Evolutionary conservation across 2,888 invertebrate genomes (phyloP).

Genomic region (Hydropsyche betteni): DNA sequence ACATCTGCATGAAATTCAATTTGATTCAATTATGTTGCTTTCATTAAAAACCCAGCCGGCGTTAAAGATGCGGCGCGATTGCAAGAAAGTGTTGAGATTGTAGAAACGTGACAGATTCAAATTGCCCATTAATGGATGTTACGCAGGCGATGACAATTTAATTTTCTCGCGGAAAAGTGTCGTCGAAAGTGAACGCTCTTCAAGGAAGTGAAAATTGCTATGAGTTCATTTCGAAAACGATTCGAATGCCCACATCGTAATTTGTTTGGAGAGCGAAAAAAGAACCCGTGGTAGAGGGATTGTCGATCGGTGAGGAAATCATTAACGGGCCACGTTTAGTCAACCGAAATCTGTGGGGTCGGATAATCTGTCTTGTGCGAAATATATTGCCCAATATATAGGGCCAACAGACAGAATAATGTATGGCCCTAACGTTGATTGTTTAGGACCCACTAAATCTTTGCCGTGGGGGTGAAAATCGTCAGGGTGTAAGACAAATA

Average conservation of each 20-base stretch:
- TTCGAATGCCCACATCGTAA: neutral
- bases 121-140: slow-evolving; percentile 26
- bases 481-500: no score
- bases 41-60: no score
- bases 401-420: slow-evolving; percentile 45
- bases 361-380: slow-evolving; percentile 47
- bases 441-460: slow-evolving; percentile 35
- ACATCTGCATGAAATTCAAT: no score
- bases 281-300: slow-evolving; percentile 19
- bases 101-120: slow-evolving; percentile 29
- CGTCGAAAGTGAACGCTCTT: slow-evolving; percentile 9
- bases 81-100: slow-evolving; percentile 16
- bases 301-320: slow-evolving; percentile 38
- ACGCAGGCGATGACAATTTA: slow-evolving; percentile 25
- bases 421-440: slow-evolving; percentile 43
- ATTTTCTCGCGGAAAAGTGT: slow-evolving; percentile 23
- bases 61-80: neutral
- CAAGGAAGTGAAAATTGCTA: slow-evolving; percentile 25
- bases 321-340: slow-evolving; percentile 39
- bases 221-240: slow-evolving; percentile 4
- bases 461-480: neutral
- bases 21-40: no score
- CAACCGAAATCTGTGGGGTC: slow-evolving; percentile 35
- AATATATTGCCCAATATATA: slow-evolving; percentile 43
- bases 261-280: neutral